A percentile compares a stretch with the other conserved stretches of the same genome.
These are phyloP conservation scores for Saxidomus purpurata DNA, from an alignment of 1,140 invertebrate genomes.

Conservation along the genomic window DNA sequence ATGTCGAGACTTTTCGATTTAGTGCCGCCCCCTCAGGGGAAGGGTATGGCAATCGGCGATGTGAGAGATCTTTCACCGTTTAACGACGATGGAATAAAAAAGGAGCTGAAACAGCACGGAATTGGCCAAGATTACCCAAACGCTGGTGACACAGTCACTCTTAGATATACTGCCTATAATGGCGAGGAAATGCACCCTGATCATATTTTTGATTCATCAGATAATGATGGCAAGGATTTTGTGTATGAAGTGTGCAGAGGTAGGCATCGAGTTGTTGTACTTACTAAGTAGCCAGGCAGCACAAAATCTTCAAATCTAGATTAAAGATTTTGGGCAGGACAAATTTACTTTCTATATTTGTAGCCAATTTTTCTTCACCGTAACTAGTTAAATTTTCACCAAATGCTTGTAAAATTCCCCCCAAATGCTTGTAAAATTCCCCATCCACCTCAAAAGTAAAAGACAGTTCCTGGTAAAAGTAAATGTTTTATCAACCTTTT, in stretches of 20 bases:
- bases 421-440: too few relatives aligned
- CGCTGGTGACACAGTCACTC: neutral
- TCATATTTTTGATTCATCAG: slow-evolving; percentile 37
- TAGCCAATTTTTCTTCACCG: too few relatives aligned
- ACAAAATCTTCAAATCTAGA: too few relatives aligned
- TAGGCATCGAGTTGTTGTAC: neutral
- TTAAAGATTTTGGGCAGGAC: too few relatives aligned
- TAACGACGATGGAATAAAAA: slow-evolving; percentile 34
- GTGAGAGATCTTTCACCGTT: slow-evolving; percentile 6
- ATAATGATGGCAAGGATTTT: slow-evolving; percentile 35
- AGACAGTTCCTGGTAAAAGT: too few relatives aligned
- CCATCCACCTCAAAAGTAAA: too few relatives aligned
- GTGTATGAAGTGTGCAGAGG: slow-evolving; percentile 49
- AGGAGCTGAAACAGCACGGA: slow-evolving; percentile 28
- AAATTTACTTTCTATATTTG: too few relatives aligned
- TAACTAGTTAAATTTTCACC: too few relatives aligned
- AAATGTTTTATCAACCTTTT: too few relatives aligned
- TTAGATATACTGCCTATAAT: slow-evolving; percentile 30
- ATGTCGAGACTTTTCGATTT: slow-evolving; percentile 44
- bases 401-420: too few relatives aligned
- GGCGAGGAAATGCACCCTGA: slow-evolving; percentile 41
- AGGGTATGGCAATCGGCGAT: slow-evolving; percentile 11
- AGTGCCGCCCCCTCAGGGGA: neutral
- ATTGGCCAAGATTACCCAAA: slow-evolving; percentile 40
- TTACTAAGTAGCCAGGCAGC: too few relatives aligned